phyloP scores from a whole-genome alignment of 2,797 vertebrate genomes.

The Eupleurogrammus muticus region DNA sequence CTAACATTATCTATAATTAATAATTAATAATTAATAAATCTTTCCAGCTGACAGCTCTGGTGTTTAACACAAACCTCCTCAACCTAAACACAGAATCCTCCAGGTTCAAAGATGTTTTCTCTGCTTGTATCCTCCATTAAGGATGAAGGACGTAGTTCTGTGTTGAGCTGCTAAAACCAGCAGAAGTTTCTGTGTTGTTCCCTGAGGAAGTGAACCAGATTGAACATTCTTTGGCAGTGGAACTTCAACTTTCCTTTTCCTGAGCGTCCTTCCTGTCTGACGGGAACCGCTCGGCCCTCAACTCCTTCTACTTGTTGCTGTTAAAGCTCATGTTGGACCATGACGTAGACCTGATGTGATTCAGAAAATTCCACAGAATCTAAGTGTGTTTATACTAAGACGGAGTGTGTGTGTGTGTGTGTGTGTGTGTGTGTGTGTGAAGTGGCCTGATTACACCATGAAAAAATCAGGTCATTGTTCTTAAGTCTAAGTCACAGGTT shows the following conservation, averaged over 20 bases:
- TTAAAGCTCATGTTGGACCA: neutral
- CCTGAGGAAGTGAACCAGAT: slow-evolving; percentile 60
- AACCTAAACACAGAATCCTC: neutral
- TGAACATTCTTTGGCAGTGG: slow-evolving; percentile 47
- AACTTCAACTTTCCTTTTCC: slow-evolving; percentile 66
- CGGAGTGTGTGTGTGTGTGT: too few species aligned
- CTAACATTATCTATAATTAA: too few species aligned
- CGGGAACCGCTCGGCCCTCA: slow-evolving; percentile 1
- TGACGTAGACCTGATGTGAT: neutral
- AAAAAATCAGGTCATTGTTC: too few species aligned
- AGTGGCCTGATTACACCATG: too few species aligned
- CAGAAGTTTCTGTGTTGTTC: neutral
- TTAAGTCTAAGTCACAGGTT: too few species aligned
- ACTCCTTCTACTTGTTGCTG: too few species aligned
- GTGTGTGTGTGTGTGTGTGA: too few species aligned
- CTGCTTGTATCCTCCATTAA: slow-evolving; percentile 1
- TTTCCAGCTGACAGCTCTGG: too few species aligned
- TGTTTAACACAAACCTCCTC: neutral
- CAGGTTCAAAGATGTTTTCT: neutral
- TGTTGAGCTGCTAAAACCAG: slow-evolving; percentile 34
- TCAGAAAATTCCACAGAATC: too few species aligned
- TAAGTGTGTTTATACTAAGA: too few species aligned
- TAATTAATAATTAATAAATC: too few species aligned
- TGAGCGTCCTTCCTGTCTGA: slow-evolving; percentile 44
- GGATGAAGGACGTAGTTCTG: neutral